A percentile compares a stretch with the other conserved stretches of the same genome.
phyloP scores from a whole-genome alignment of 2,797 vertebrate species.

The Cyprinella venusta region DNA sequence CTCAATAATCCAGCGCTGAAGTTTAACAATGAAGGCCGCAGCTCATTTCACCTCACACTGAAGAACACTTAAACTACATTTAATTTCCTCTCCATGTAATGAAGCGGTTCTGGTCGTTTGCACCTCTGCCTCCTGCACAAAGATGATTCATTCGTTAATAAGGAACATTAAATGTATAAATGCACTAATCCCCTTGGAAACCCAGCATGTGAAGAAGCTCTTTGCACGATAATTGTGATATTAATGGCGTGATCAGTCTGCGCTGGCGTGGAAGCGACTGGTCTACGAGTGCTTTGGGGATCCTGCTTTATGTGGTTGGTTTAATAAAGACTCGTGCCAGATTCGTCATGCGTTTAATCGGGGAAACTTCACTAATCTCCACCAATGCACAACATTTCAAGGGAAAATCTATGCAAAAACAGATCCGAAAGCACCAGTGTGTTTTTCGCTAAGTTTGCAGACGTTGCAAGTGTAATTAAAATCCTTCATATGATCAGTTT shows the following conservation, averaged over 20 bases:
- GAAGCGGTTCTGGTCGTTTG: slow-evolving; percentile 76
- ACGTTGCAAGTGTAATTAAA: not conserved
- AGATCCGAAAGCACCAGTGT: not conserved
- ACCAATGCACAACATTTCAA: not conserved
- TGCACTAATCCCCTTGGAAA: slow-evolving; percentile 62
- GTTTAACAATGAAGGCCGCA: slow-evolving; percentile 76
- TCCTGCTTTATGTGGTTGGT: not conserved
- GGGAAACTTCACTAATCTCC: not conserved
- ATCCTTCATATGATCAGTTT: not conserved
- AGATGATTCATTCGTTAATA: slow-evolving; percentile 79
- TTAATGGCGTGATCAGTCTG: slow-evolving; percentile 71
- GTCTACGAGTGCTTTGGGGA: slow-evolving; percentile 8
- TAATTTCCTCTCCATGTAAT: slow-evolving; percentile 78
- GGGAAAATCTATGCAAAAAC: not conserved
- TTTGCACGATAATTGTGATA: slow-evolving; percentile 69
- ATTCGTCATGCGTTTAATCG: not conserved
- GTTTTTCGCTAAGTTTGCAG: not conserved
- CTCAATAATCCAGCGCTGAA: slow-evolving; percentile 79
- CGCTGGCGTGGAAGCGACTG: slow-evolving; percentile 33
- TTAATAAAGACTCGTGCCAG: not conserved
- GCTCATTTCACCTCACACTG: slow-evolving; percentile 71
- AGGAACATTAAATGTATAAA: slow-evolving; percentile 73
- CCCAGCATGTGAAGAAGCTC: slow-evolving; percentile 62
- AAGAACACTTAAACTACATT: slow-evolving; percentile 74
- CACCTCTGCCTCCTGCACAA: slow-evolving; percentile 68